Conservation (phyloP, 2,113 vertebrate genomes). For the Sylvia atricapilla region DNA sequence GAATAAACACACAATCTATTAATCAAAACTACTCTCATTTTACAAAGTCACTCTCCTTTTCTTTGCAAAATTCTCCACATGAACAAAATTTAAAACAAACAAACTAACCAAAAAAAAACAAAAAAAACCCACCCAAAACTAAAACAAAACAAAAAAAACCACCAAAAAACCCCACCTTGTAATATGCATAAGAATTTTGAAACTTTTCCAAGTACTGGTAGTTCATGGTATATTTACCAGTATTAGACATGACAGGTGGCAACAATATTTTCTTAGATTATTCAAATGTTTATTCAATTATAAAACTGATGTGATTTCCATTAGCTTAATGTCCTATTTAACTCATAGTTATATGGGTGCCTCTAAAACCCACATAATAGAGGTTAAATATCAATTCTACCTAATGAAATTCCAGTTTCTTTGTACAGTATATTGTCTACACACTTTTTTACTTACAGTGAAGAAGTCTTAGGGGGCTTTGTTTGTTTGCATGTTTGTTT, state of each 20-base stretch:
- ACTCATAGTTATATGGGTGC: background rate
- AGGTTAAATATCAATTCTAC: background rate
- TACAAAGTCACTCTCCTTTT: background rate
- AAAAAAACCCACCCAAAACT: no score
- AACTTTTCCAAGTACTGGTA: background rate
- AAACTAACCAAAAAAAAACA: no score
- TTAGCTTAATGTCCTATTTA: background rate
- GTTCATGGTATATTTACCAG: background rate
- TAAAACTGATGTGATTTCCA: background rate
- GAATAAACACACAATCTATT: background rate
- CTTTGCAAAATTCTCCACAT: background rate
- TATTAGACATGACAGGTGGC: background rate
- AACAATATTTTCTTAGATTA: background rate
- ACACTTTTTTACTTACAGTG: background rate
- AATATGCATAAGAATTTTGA: background rate
- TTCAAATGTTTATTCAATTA: background rate
- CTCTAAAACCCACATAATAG: background rate
- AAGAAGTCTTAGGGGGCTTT: background rate
- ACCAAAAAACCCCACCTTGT: no score
- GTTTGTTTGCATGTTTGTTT: background rate
- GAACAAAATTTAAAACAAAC: background rate
- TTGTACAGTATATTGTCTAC: background rate
- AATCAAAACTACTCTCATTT: background rate
- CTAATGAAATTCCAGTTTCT: background rate
- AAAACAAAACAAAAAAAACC: no score